These are phyloP conservation scores for Cassiopea andromeda DNA, from an alignment of 30 jellyfish, hydroid and myxozoan genomes.

Conservation along the genomic window DNA sequence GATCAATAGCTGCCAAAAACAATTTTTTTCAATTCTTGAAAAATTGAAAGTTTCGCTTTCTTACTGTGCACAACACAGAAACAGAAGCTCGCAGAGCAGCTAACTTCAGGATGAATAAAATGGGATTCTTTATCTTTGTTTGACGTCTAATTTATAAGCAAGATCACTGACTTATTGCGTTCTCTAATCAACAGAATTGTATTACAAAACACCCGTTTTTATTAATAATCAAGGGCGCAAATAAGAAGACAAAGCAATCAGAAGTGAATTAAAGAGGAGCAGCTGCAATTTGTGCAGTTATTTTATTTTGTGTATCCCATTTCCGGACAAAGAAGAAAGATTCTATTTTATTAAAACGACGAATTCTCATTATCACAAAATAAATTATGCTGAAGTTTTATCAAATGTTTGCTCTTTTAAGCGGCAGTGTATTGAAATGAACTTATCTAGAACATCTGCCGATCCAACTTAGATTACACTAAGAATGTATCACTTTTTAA, in stretches of 20 bases:
- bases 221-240: conserved; percentile 26
- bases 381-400: conserved; percentile 58
- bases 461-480: conserved; percentile 18
- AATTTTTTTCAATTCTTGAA: too few relatives aligned
- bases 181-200: background rate
- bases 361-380: conserved; percentile 54
- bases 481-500: conserved; percentile 53
- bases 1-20: too few relatives aligned
- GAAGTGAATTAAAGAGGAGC: conserved; percentile 75
- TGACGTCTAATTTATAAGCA: background rate
- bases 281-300: conserved; percentile 77
- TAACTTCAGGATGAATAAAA: too few relatives aligned
- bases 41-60: too few relatives aligned
- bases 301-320: conserved; percentile 71
- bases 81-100: too few relatives aligned
- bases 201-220: conserved; percentile 42
- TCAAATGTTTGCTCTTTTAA: conserved; percentile 67
- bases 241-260: conserved; percentile 63
- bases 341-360: conserved; percentile 65
- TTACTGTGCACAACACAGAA: too few relatives aligned
- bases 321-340: conserved; percentile 71
- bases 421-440: conserved; percentile 42
- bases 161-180: background rate
- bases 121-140: background rate
- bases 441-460: conserved; percentile 68